Conservation (phyloP, 1,140 invertebrate genomes). For the Penaeus vannamei region DNA sequence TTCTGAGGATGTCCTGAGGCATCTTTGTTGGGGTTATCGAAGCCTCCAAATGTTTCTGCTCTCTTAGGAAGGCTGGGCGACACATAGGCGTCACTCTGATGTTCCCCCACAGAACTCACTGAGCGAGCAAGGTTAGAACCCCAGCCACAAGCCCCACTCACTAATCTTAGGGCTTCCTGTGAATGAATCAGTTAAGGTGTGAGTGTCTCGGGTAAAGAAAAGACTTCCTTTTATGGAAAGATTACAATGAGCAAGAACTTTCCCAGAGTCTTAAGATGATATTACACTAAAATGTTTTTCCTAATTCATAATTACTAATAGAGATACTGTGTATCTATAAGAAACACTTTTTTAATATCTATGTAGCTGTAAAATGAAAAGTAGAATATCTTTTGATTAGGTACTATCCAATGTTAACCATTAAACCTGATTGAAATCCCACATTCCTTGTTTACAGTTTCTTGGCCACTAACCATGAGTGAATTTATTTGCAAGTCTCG, state of each 20-base stretch:
- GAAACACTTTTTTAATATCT: too few species aligned
- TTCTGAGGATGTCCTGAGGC: slow-evolving; percentile 46
- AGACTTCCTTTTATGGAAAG: too few species aligned
- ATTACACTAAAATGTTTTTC: too few species aligned
- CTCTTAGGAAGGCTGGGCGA: slow-evolving; percentile 88
- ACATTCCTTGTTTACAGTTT: background rate
- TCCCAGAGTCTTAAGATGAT: too few species aligned
- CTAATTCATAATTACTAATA: too few species aligned
- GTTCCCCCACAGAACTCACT: slow-evolving; percentile 91
- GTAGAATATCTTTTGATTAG: too few species aligned
- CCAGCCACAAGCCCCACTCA: slow-evolving; percentile 80
- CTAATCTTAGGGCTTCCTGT: slow-evolving; percentile 81
- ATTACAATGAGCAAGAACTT: too few species aligned
- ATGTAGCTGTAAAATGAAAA: too few species aligned
- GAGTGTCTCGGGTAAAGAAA: too few species aligned
- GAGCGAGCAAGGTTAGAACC: slow-evolving; percentile 87
- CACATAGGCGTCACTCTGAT: slow-evolving; percentile 85
- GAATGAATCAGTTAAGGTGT: background rate
- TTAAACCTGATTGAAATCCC: background rate
- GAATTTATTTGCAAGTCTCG: slow-evolving; percentile 65
- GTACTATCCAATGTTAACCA: too few species aligned
- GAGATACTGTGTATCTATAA: too few species aligned
- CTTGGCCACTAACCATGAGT: slow-evolving; percentile 43
- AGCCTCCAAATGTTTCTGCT: slow-evolving; percentile 95
- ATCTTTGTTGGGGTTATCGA: slow-evolving; percentile 77